Evolutionary conservation across 2,113 vertebrate species (phyloP).

Genomic region (Cephalopterus ornatus): DNA sequence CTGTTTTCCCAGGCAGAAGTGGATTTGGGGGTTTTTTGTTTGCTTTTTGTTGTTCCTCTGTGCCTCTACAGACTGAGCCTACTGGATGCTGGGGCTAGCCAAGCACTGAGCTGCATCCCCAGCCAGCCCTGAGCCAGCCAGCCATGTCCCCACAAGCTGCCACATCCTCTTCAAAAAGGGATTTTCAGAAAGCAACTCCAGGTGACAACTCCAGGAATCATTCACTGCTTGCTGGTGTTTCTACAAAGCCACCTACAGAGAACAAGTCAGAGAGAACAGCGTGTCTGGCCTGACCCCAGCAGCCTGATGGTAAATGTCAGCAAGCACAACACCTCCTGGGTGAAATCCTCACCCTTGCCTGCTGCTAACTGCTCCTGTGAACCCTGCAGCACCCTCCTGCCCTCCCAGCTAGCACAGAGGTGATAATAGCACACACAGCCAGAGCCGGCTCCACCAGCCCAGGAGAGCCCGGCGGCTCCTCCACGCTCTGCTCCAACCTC

Average conservation of each 20-base stretch:
- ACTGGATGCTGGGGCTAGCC: neutral
- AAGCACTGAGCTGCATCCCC: neutral
- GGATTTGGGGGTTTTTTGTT: neutral
- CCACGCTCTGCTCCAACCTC: neutral
- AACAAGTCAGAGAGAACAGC: neutral
- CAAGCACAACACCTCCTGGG: fast-evolving
- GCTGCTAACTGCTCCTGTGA: neutral
- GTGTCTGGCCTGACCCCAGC: neutral
- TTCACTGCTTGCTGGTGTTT: neutral
- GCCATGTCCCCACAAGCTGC: fast-evolving
- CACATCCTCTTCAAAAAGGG: neutral
- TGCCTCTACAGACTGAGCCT: neutral
- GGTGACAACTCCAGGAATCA: neutral
- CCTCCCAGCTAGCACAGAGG: neutral
- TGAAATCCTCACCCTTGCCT: neutral
- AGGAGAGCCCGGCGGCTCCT: neutral
- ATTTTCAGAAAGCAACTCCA: neutral
- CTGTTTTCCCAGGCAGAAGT: neutral
- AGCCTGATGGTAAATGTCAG: neutral
- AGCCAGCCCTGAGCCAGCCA: neutral
- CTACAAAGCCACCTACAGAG: neutral
- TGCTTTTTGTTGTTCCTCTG: neutral
- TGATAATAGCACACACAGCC: neutral
- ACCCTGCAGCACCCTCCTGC: neutral
- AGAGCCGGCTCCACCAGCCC: neutral